A percentile compares a stretch with the other conserved stretches of the same genome.
These are phyloP conservation scores for Choloepus didactylus DNA, from an alignment of 2,797 vertebrate species.

Conservation along the genomic window DNA sequence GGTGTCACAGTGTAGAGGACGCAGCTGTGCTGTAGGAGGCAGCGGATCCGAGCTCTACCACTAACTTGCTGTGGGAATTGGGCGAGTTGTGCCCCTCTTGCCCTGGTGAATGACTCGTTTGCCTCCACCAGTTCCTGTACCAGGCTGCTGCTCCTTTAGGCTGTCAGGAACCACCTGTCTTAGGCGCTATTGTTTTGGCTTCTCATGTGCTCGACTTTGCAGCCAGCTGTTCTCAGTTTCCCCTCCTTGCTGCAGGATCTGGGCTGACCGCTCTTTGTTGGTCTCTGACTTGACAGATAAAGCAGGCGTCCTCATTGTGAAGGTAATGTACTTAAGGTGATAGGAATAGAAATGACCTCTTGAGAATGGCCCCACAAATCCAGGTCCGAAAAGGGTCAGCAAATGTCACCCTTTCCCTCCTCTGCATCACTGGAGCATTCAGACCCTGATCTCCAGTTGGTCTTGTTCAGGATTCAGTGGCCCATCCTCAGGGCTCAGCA, in stretches of 20 bases:
- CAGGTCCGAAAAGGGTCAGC: not conserved
- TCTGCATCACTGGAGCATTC: not conserved
- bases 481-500: not conserved
- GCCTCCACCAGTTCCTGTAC: not conserved
- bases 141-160: not conserved
- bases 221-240: not conserved
- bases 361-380: not conserved
- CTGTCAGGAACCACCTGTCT: too few relatives aligned
- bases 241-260: not conserved
- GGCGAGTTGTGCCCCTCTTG: not conserved
- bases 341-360: not conserved
- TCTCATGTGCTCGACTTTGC: not conserved
- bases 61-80: not conserved
- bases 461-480: not conserved
- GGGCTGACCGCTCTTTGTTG: not conserved
- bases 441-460: not conserved
- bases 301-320: not conserved
- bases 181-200: not conserved
- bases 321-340: not conserved
- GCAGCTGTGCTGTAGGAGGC: not conserved
- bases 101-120: not conserved
- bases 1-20: not conserved
- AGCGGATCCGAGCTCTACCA: not conserved
- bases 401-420: not conserved
- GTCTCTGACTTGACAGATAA: not conserved